Percentiles rank a stretch among this genome's conserved stretches.
Conservation (phyloP, 2,113 vertebrate genomes). For the Oryzias curvinotus region DNA sequence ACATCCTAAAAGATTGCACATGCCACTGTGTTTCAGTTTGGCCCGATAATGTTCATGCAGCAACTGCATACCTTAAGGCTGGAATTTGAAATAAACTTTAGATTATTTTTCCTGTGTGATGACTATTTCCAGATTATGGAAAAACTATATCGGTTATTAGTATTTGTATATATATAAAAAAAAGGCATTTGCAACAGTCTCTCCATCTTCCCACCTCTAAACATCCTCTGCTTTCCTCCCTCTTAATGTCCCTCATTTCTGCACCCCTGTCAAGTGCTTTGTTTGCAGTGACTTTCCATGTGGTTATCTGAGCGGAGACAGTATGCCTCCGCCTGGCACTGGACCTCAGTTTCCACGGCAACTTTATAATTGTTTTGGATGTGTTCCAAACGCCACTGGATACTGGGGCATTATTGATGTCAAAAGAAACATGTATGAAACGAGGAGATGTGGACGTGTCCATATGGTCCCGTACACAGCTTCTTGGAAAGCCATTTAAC, state of each 20-base stretch:
- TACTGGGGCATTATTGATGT: slow-evolving; percentile 89
- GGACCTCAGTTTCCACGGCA: slow-evolving; percentile 91
- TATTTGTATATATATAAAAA: slow-evolving; percentile 37
- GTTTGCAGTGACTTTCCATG: slow-evolving; percentile 83
- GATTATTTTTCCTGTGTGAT: not conserved
- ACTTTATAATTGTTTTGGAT: slow-evolving; percentile 98
- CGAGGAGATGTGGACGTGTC: slow-evolving; percentile 77
- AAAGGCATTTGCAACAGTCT: too few relatives aligned
- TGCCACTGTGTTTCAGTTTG: slow-evolving; percentile 54
- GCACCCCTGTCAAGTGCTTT: slow-evolving; percentile 76
- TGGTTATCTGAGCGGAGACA: slow-evolving; percentile 82
- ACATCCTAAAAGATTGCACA: slow-evolving; percentile 33
- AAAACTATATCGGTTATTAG: slow-evolving; percentile 24
- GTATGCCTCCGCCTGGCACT: slow-evolving; percentile 88
- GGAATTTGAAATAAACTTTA: not conserved
- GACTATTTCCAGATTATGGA: too few relatives aligned
- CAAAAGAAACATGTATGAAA: slow-evolving; percentile 90
- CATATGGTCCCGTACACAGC: slow-evolving; percentile 78
- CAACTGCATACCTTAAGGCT: slow-evolving; percentile 3
- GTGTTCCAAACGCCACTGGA: slow-evolving; percentile 87
- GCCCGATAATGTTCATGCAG: slow-evolving; percentile 35
- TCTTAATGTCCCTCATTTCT: slow-evolving; percentile 63
- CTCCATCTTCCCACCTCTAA: slow-evolving; percentile 63
- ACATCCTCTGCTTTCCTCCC: slow-evolving; percentile 63
- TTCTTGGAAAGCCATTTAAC: slow-evolving; percentile 72